phyloP scores from a whole-genome alignment of 2,797 vertebrate genomes.

The Pagetopsis macropterus region DNA sequence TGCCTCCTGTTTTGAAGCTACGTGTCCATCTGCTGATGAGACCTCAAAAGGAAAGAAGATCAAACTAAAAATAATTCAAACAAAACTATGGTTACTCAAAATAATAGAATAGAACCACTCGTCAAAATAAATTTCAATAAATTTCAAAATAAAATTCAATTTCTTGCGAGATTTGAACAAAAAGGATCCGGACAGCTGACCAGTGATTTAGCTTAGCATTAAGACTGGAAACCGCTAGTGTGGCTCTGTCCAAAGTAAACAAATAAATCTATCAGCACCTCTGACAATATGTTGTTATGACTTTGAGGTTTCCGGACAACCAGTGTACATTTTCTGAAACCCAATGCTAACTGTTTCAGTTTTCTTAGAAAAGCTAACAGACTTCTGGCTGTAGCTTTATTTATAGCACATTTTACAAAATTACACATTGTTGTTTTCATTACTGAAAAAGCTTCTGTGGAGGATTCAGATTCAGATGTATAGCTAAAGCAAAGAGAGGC shows the following conservation, averaged over 20 bases:
- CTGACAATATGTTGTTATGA: too few species aligned
- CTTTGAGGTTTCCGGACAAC: too few species aligned
- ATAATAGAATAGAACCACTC: neutral
- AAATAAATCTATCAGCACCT: too few species aligned
- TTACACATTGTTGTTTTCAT: neutral
- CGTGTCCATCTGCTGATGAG: conserved; percentile 21
- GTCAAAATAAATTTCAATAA: neutral
- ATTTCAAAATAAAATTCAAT: too few species aligned
- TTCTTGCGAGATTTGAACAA: neutral
- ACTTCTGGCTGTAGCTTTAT: too few species aligned
- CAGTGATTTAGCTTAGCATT: too few species aligned
- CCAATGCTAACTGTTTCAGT: too few species aligned
- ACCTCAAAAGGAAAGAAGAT: conserved; percentile 16
- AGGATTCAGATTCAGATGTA: neutral
- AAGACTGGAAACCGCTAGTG: too few species aligned
- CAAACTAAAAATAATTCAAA: neutral
- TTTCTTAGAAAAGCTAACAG: too few species aligned
- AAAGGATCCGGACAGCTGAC: too few species aligned
- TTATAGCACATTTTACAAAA: neutral
- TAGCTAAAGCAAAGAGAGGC: conserved; percentile 9
- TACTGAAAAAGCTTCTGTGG: neutral
- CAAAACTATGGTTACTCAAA: conserved; percentile 19
- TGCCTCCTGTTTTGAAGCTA: conserved; percentile 9
- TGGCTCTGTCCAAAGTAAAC: too few species aligned
- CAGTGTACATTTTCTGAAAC: too few species aligned